Evolutionary conservation across 2,113 vertebrate species (phyloP).

Genomic region (Cinclus cinclus): DNA sequence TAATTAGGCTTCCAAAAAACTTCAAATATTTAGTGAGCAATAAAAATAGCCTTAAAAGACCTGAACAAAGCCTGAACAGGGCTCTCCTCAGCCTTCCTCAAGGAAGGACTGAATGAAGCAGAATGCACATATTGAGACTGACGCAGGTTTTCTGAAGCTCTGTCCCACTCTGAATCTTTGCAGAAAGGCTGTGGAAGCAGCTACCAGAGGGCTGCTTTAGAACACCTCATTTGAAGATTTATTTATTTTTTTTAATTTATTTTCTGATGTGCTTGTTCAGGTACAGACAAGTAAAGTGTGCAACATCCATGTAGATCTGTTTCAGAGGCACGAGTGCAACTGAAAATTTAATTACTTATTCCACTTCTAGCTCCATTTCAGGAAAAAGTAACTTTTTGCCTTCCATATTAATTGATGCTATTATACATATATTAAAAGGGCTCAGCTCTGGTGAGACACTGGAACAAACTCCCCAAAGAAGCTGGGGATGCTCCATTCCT

Average conservation of each 20-base stretch:
- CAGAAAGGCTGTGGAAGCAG: not conserved
- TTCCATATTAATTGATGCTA: not conserved
- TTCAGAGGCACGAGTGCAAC: not conserved
- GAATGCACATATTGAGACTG: rapidly evolving
- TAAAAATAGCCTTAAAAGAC: not conserved
- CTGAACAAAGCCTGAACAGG: rapidly evolving
- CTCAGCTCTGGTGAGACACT: not conserved
- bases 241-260: not conserved
- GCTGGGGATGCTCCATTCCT: not conserved
- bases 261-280: not conserved
- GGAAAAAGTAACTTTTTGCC: not conserved
- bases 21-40: not conserved
- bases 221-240: not conserved
- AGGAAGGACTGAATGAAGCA: not conserved
- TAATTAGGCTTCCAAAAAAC: not conserved
- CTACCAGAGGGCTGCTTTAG: not conserved
- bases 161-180: not conserved
- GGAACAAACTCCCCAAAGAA: not conserved
- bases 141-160: not conserved
- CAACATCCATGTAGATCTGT: not conserved
- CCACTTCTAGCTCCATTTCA: not conserved
- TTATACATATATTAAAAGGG: not conserved
- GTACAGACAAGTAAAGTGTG: not conserved
- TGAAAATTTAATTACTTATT: not conserved
- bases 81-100: not conserved